Evolutionary conservation across 2,888 invertebrate species (phyloP).

Genomic region (Erebia epiphron): DNA sequence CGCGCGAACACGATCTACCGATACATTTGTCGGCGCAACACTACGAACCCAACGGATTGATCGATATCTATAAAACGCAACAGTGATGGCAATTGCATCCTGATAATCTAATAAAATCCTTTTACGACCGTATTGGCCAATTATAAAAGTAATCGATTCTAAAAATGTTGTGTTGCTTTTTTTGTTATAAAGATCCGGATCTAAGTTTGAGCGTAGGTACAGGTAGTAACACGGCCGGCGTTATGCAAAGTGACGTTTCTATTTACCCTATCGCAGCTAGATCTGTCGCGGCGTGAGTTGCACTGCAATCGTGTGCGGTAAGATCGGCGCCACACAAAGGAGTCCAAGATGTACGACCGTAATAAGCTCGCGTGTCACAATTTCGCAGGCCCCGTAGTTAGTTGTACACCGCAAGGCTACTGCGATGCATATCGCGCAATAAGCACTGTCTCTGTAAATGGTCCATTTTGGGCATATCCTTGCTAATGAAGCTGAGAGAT

Average conservation of each 20-base stretch:
- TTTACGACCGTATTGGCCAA: slow-evolving; percentile 52
- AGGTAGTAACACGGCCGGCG: slow-evolving; percentile 57
- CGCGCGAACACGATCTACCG: slow-evolving; percentile 72
- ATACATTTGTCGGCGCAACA: slow-evolving; percentile 80
- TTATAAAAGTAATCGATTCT: slow-evolving; percentile 44
- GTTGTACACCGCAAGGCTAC: slow-evolving; percentile 63
- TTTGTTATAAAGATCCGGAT: slow-evolving; percentile 40
- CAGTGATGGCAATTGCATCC: slow-evolving; percentile 68
- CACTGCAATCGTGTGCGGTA: slow-evolving; percentile 70
- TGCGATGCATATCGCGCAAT: slow-evolving; percentile 76
- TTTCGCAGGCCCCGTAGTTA: slow-evolving; percentile 60
- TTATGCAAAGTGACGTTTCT: slow-evolving; percentile 80
- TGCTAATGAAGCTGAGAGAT: slow-evolving; percentile 76
- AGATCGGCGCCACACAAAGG: slow-evolving; percentile 77
- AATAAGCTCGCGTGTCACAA: slow-evolving; percentile 75
- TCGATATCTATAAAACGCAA: slow-evolving; percentile 66
- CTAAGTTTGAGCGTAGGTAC: slow-evolving; percentile 49
- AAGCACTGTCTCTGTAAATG: slow-evolving; percentile 76
- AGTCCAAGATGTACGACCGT: slow-evolving; percentile 74
- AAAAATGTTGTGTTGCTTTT: slow-evolving; percentile 27
- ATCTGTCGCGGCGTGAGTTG: slow-evolving; percentile 74
- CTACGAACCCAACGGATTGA: slow-evolving; percentile 58
- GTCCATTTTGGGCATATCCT: slow-evolving; percentile 80
- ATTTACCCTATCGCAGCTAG: slow-evolving; percentile 75
- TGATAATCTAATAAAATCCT: slow-evolving; percentile 71